Evolutionary conservation across 2,797 vertebrate species (phyloP).

Genomic region (Helostoma temminkii): DNA sequence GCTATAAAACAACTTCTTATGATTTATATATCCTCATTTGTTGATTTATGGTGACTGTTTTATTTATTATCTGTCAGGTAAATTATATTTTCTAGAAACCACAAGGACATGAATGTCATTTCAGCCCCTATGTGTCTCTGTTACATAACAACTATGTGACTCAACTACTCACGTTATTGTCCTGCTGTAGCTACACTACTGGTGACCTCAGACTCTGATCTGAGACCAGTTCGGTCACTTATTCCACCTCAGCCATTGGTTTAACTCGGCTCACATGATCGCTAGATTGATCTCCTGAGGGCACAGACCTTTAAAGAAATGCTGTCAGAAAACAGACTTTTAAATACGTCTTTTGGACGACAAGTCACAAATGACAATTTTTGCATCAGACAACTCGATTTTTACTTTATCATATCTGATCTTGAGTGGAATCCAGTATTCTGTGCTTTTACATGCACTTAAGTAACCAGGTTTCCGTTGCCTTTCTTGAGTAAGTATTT

Average conservation of each 20-base stretch:
- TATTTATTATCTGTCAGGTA: neutral
- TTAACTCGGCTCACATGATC: neutral
- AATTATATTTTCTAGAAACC: neutral
- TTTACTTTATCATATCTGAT: neutral
- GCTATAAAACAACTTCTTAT: neutral
- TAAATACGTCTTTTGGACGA: neutral
- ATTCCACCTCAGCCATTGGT: constrained; percentile 4
- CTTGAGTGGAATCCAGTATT: too few species aligned
- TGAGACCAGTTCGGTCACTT: constrained; percentile 21
- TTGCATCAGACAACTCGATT: too few species aligned
- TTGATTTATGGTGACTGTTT: neutral
- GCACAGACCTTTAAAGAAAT: too few species aligned
- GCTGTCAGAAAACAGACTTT: too few species aligned
- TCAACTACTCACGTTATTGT: neutral
- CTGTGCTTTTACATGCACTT: too few species aligned
- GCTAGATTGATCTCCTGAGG: too few species aligned
- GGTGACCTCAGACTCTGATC: constrained; percentile 22
- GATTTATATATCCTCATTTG: neutral
- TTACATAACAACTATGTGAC: constrained; percentile 12
- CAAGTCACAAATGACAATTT: too few species aligned
- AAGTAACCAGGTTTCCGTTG: too few species aligned
- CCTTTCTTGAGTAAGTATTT: too few species aligned
- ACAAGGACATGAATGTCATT: too few species aligned
- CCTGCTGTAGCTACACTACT: neutral
- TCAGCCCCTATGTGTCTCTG: neutral